Evolutionary conservation across 2,888 invertebrate species (phyloP), one percentile per base, ranked within the genome.

Genomic region (Lydus trimaculatus): DNA sequence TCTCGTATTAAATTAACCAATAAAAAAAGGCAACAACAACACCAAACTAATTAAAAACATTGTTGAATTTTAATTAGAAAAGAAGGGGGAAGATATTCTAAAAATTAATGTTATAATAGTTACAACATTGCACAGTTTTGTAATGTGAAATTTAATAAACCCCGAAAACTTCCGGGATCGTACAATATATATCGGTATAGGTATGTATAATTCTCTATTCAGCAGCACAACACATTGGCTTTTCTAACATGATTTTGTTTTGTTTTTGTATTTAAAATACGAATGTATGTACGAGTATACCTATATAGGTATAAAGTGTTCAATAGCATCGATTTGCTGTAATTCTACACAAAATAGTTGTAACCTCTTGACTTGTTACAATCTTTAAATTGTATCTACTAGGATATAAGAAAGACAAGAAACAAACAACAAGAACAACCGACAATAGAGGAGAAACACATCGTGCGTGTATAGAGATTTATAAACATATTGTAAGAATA

Each of bases 311-410:
- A n/a, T n/a, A n/a, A 39, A 66, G 63, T 65, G 65, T 64, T 59
- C 63, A 67, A 67, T 60, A 70, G 67, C 65, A 66, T 68, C 68
- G 73, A 75, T 73, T 74, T 72, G 72, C 71, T 62, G 75, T 71
- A 72, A 74, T 73, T 73, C 71, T 64, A 75, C 76, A 75, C 76
- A 75, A 75, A 76, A 76, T 76, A 73, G 66, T 73, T 66, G 72
- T 72, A 70, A 76, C 74, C 76, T 75, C 67, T 76, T 73, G 73
- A 76, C 76, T 65, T 20, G 15, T 25, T 60, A 64, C 73, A 74
- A 75, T 76, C 74, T 71, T 70, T 72, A 72, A 74, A 75, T 73
- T 75, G 74, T 76, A 76, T 75, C 74, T 76, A 63, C 73, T 75
- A 71, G 69, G 67, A 72, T 15, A 56, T 28, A 56, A 56, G 15